A percentile compares a stretch with the other conserved stretches of the same genome.
Evolutionary conservation across 2,888 invertebrate species (phyloP).

Genomic region (Sinodicranocentrus sp.): DNA sequence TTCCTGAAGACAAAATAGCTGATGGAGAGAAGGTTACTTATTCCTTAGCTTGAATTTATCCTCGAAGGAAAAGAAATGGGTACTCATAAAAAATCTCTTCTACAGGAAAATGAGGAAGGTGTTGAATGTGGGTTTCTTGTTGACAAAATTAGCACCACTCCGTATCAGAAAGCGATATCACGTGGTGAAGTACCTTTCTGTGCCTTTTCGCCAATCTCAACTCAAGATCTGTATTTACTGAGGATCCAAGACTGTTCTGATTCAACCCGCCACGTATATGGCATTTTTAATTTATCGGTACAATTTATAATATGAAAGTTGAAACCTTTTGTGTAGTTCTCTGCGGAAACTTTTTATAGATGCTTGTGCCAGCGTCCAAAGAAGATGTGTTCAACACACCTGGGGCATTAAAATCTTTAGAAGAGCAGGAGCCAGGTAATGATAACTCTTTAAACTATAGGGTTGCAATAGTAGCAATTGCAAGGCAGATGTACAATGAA

Average conservation of each 20-base stretch:
- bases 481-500: constrained; percentile 54
- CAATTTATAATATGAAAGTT: too few species aligned
- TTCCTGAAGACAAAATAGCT: neutral
- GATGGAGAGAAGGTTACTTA: constrained; percentile 23
- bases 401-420: constrained; percentile 46
- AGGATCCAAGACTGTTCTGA: constrained; percentile 65
- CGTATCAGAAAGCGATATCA: constrained; percentile 59
- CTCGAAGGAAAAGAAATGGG: neutral
- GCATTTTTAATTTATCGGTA: neutral
- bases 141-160: constrained; percentile 59
- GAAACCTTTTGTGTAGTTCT: too few species aligned
- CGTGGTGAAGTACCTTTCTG: constrained; percentile 72
- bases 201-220: constrained; percentile 71
- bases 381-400: constrained; percentile 57
- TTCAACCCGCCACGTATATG: constrained; percentile 64
- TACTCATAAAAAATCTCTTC: neutral
- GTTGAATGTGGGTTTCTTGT: constrained; percentile 72
- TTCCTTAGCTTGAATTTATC: neutral
- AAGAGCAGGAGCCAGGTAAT: constrained; percentile 35
- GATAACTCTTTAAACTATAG: constrained; percentile 44
- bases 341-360: constrained; percentile 11
- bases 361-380: constrained; percentile 58
- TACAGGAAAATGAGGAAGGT: constrained; percentile 46
- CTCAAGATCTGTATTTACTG: constrained; percentile 64
- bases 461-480: constrained; percentile 61